These are phyloP conservation scores for Oncorhynchus keta DNA, from an alignment of 2,113 vertebrate species.

Conservation along the genomic window DNA sequence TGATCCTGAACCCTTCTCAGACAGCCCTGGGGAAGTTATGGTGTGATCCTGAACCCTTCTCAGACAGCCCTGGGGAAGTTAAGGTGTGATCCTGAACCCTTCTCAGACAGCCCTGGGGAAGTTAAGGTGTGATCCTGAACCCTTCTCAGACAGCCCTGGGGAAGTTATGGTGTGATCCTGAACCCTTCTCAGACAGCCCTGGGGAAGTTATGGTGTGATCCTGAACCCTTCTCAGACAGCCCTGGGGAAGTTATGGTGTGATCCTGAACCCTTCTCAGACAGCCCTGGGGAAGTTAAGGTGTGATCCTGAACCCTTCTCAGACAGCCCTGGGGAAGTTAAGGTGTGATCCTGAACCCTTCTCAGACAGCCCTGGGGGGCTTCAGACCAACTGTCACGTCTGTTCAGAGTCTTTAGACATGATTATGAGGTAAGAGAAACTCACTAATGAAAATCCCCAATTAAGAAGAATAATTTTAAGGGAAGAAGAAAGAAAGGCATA, in stretches of 20 bases:
- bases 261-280: slow-evolving; percentile 51
- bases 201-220: slow-evolving; percentile 1
- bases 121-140: slow-evolving; percentile 14
- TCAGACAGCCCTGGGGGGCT: slow-evolving; percentile 55
- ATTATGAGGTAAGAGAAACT: slow-evolving; percentile 61
- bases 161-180: neutral
- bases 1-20: slow-evolving; percentile 46
- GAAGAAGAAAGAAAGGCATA: slow-evolving; percentile 53
- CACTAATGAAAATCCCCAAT: slow-evolving; percentile 55
- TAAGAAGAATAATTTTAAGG: slow-evolving; percentile 41
- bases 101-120: slow-evolving; percentile 47
- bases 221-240: slow-evolving; percentile 52
- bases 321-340: slow-evolving; percentile 29
- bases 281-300: slow-evolving; percentile 12
- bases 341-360: slow-evolving; percentile 23
- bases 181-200: slow-evolving; percentile 50
- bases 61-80: slow-evolving; percentile 38
- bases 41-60: slow-evolving; percentile 35
- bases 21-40: slow-evolving; percentile 24
- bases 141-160: slow-evolving; percentile 49
- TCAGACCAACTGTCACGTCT: slow-evolving; percentile 61
- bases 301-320: slow-evolving; percentile 44
- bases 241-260: slow-evolving; percentile 2
- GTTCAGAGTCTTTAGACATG: slow-evolving; percentile 41
- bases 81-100: slow-evolving; percentile 21